These are phyloP conservation scores for Tokudaia muenninki DNA, from an alignment of 2,797 vertebrate species.

Conservation along the genomic window DNA sequence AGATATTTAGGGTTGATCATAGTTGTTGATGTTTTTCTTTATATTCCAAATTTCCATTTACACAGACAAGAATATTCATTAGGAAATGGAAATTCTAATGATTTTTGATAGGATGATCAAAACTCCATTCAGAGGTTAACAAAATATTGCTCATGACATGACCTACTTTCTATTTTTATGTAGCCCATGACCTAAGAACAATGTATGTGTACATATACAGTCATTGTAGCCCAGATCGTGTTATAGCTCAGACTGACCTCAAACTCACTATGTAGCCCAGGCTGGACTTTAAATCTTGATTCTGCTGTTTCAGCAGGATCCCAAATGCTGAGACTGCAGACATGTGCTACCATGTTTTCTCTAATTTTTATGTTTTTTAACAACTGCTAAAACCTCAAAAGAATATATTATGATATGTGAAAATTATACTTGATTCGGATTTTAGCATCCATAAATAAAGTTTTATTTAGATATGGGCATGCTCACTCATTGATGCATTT, in stretches of 20 bases:
- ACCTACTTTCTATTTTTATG: slow-evolving; percentile 27
- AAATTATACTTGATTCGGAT: neutral
- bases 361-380: slow-evolving; percentile 54
- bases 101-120: slow-evolving; percentile 33
- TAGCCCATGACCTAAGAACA: neutral
- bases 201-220: neutral
- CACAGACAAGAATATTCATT: neutral
- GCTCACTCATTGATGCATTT: neutral
- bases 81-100: neutral
- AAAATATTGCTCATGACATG: neutral
- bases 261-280: neutral
- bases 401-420: slow-evolving; percentile 15
- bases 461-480: neutral
- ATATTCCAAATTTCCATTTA: slow-evolving; percentile 31
- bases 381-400: neutral
- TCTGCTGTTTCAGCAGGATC: neutral
- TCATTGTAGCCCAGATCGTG: neutral
- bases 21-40: slow-evolving; percentile 65
- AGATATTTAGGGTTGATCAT: slow-evolving; percentile 43
- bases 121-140: neutral
- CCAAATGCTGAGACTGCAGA: neutral
- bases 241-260: neutral
- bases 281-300: neutral
- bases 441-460: neutral
- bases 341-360: neutral